These are phyloP conservation scores for Steinernema carpocapsae DNA, from an alignment of 2,888 invertebrate species.

Conservation along the genomic window DNA sequence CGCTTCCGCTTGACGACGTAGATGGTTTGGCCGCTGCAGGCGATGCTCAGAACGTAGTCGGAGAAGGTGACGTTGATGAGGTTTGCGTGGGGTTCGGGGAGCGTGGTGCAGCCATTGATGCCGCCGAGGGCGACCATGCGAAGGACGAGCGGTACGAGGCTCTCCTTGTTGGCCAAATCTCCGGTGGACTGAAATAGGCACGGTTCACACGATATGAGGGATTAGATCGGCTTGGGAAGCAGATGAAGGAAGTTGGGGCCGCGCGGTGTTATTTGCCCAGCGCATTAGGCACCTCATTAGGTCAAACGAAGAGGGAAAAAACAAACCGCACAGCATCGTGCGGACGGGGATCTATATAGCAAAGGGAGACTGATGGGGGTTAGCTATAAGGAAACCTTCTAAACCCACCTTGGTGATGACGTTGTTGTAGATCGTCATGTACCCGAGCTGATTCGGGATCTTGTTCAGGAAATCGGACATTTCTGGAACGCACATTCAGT, in stretches of 20 bases:
- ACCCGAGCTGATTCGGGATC: slow-evolving; percentile 43
- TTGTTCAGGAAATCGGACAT: slow-evolving; percentile 34
- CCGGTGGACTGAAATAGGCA: slow-evolving; percentile 40
- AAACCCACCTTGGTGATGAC: slow-evolving; percentile 43
- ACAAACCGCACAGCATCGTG: neutral
- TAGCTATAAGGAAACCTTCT: too few species aligned
- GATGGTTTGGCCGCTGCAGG: slow-evolving; percentile 37
- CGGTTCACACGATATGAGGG: neutral
- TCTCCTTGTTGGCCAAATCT: slow-evolving; percentile 40
- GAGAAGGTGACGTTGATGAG: slow-evolving; percentile 36
- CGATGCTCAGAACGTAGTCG: slow-evolving; percentile 36
- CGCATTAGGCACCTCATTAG: slow-evolving; percentile 14
- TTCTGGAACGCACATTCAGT: too few species aligned
- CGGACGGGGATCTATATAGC: neutral
- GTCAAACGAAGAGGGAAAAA: neutral
- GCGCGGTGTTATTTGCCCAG: neutral
- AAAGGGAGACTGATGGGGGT: too few species aligned
- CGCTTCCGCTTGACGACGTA: slow-evolving; percentile 37
- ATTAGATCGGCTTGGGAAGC: neutral
- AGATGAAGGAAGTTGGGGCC: neutral
- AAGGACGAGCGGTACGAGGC: slow-evolving; percentile 34
- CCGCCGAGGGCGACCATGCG: slow-evolving; percentile 36
- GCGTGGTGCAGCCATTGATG: neutral
- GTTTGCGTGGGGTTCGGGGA: slow-evolving; percentile 30
- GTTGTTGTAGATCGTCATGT: slow-evolving; percentile 49